A percentile compares a stretch with the other conserved stretches of the same genome.
Evolutionary conservation across 2,888 invertebrate genomes (phyloP).

Genomic region (Drosophila prolongata): DNA sequence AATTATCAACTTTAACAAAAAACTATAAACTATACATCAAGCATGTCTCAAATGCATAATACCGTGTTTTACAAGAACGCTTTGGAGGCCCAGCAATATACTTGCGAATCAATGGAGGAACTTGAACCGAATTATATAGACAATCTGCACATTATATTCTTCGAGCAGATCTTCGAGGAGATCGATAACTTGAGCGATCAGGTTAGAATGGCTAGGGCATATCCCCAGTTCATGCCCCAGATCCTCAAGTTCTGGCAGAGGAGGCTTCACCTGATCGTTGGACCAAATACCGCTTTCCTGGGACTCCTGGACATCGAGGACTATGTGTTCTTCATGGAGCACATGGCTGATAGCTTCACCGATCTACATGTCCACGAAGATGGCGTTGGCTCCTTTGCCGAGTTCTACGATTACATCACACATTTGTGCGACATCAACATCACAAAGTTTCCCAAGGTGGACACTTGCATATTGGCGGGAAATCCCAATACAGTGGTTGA

Average conservation of each 20-base stretch:
- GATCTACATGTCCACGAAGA: constrained; percentile 69
- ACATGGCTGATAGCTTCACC: constrained; percentile 60
- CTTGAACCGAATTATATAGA: constrained; percentile 56
- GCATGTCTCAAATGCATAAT: constrained; percentile 44
- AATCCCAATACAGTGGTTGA: constrained; percentile 62
- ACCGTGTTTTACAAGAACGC: constrained; percentile 50
- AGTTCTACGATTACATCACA: constrained; percentile 64
- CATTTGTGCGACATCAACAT: constrained; percentile 69
- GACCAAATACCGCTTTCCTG: constrained; percentile 60
- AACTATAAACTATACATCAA: background rate
- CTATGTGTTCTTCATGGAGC: constrained; percentile 69
- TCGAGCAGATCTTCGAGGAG: constrained; percentile 69
- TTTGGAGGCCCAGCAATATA: constrained; percentile 42
- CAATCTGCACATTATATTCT: constrained; percentile 65
- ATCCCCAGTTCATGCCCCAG: constrained; percentile 65
- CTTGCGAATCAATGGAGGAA: constrained; percentile 6
- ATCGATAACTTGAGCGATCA: constrained; percentile 62
- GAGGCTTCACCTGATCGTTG: constrained; percentile 49
- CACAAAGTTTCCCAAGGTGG: constrained; percentile 44
- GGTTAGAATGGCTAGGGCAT: constrained; percentile 71
- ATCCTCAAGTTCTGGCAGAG: constrained; percentile 59
- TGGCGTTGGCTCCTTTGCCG: constrained; percentile 58
- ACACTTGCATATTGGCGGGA: constrained; percentile 60
- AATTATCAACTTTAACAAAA: background rate
- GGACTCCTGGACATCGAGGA: constrained; percentile 63